Base-by-base conservation (phyloP, 2,888 invertebrate genomes). In the Leptarthrus brevirostris region DNA sequence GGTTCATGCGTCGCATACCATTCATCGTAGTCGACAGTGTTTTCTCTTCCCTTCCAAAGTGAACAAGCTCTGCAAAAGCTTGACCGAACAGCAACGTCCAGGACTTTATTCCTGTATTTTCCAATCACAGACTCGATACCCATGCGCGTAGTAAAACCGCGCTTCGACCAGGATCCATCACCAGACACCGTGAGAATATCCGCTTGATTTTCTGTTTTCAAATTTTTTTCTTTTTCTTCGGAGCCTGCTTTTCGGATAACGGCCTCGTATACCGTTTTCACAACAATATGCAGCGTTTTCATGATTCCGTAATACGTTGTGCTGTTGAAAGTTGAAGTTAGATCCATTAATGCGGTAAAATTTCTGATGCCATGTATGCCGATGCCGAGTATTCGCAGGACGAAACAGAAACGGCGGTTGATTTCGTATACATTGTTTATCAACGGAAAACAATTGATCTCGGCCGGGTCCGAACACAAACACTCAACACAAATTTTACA, bases 131-230 rank as follows among this genome's bases (percentile, higher is more conserved):
- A 26, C 24, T 30, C 61, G 30, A 61, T 40, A 16, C 40, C 64
- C 3, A 64, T n/a, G 16, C 34, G 44, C 34, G 64, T 40, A 64
- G 64, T 40, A 64, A 64, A 64, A 40, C 64, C 64, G n/a, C 36
- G 34, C 40, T 22, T 14, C 36, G 64, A 36, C 64, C 64, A 64
- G n/a, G 44, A 64, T n/a, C 40, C 44, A 44, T 64, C 64, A 20
- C 36, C 64, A 64, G 64, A 64, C 34, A 64, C 64, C 40, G 40
- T 64, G 14, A 64, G 64, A 24, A 10, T 14, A 26, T 61, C 30
- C 34, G 5, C 26, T 16, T 22, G 40, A 36, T 64, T 64, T 22
- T 40, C 44, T 16, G 64, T 40, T 54, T 54, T 22, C 12, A 16
- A 5, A 18, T 26, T 61, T 30, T 8, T 26, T 18, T 34, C 10